Evolutionary conservation across 2,888 invertebrate species (phyloP).

Genomic region (Caenorhabditis angaria): DNA sequence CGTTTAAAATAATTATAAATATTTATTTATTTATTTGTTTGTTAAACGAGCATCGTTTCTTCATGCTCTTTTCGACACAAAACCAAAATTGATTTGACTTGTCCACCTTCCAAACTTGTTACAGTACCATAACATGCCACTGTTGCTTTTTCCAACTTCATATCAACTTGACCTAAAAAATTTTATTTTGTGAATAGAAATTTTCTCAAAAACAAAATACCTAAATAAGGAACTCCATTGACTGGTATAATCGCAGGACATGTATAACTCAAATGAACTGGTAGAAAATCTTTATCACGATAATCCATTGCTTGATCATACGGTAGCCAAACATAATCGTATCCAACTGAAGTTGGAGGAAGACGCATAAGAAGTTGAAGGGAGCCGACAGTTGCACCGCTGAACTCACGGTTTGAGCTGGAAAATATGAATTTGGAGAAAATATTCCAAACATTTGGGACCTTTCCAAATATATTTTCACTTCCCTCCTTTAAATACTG

Average conservation of each 20-base stretch:
- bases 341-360: conserved; percentile 48
- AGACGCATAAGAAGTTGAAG: conserved; percentile 49
- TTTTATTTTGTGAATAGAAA: too few relatives aligned
- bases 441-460: too few relatives aligned
- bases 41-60: conserved; percentile 55
- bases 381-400: conserved; percentile 46
- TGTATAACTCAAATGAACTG: conserved; percentile 54
- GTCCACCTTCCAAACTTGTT: conserved; percentile 43
- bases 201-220: too few relatives aligned
- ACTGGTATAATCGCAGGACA: conserved; percentile 50
- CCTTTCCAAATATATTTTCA: background rate
- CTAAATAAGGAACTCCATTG: conserved; percentile 33
- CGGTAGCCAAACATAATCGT: conserved; percentile 54
- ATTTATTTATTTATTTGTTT: background rate
- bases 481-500: too few relatives aligned
- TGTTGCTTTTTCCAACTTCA: conserved; percentile 54
- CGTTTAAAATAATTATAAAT: conserved; percentile 5
- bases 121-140: conserved; percentile 42
- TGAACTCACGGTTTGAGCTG: conserved; percentile 44
- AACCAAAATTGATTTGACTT: conserved; percentile 47
- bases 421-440: too few relatives aligned
- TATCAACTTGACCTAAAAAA: conserved; percentile 47
- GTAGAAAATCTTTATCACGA: conserved; percentile 52
- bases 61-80: conserved; percentile 54
- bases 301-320: conserved; percentile 34